Percentiles rank a stretch among this genome's conserved stretches.
These are phyloP conservation scores for Sturnus vulgaris DNA, from an alignment of 2,113 vertebrate species.

Conservation along the genomic window DNA sequence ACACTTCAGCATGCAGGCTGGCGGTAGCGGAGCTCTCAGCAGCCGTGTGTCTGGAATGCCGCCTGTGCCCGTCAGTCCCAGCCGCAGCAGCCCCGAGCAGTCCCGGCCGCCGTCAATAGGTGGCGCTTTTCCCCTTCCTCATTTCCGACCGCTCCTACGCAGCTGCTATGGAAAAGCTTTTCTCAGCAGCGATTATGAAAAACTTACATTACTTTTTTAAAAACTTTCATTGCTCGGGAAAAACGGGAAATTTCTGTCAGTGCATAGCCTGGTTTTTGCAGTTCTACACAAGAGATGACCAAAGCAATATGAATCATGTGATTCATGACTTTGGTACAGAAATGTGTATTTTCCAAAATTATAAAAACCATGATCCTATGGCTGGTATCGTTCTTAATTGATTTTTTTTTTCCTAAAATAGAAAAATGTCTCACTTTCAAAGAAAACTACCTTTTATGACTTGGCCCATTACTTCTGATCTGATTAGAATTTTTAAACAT, in stretches of 20 bases:
- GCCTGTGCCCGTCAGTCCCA: accelerated
- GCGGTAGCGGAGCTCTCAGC: background rate
- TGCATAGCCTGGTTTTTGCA: background rate
- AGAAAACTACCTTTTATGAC: background rate
- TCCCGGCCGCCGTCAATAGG: conserved; percentile 52
- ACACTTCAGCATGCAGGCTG: background rate
- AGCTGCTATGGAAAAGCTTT: accelerated
- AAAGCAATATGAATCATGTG: background rate
- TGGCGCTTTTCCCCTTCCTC: conserved; percentile 73
- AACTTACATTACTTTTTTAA: background rate
- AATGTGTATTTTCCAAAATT: background rate
- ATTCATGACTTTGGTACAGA: background rate
- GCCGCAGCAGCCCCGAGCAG: background rate
- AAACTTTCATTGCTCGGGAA: background rate
- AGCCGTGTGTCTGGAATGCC: background rate
- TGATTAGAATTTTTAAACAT: background rate
- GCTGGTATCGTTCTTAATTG: background rate
- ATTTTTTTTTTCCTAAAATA: background rate
- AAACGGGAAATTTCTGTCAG: background rate
- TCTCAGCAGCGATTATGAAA: background rate
- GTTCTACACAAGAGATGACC: background rate
- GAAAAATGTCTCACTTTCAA: background rate
- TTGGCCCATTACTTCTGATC: background rate
- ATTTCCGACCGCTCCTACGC: background rate
- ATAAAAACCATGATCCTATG: background rate